Evolutionary conservation across 2,113 vertebrate genomes (phyloP).

Genomic region (Sterna hirundo): DNA sequence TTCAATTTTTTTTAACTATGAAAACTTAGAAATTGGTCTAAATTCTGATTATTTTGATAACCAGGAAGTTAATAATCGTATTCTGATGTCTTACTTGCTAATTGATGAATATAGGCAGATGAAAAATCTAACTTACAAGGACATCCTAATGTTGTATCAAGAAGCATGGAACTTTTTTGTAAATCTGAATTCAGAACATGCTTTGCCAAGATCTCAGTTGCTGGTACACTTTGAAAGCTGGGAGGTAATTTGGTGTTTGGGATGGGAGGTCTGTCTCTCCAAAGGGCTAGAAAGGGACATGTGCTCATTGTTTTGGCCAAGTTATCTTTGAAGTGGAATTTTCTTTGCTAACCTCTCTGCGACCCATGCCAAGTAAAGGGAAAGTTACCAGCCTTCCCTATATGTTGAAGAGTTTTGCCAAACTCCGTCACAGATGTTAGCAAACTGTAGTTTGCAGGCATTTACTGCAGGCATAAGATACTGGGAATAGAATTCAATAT

Average conservation of each 20-base stretch:
- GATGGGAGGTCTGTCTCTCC: not conserved
- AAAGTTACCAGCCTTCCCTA: not conserved
- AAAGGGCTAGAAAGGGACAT: not conserved
- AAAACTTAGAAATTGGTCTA: not conserved
- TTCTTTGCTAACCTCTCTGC: not conserved
- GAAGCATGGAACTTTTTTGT: not conserved
- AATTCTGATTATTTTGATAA: not conserved
- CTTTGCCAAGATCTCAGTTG: not conserved
- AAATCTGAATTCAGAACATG: not conserved
- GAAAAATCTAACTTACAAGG: not conserved
- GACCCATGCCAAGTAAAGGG: not conserved
- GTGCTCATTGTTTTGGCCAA: not conserved
- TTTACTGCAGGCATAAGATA: not conserved
- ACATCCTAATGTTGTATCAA: not conserved
- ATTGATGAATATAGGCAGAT: not conserved
- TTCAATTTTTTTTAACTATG: not conserved
- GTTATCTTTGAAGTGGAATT: not conserved
- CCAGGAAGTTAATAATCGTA: not conserved
- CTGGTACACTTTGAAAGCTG: not conserved
- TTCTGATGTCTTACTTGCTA: not conserved
- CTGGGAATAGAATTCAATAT: not conserved
- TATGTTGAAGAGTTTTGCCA: not conserved
- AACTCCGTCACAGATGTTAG: not conserved
- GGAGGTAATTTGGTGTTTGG: not conserved
- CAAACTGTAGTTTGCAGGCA: not conserved